Evolutionary conservation across 2,113 vertebrate genomes (phyloP).

Genomic region (Rhinolophus ferrumequinum): DNA sequence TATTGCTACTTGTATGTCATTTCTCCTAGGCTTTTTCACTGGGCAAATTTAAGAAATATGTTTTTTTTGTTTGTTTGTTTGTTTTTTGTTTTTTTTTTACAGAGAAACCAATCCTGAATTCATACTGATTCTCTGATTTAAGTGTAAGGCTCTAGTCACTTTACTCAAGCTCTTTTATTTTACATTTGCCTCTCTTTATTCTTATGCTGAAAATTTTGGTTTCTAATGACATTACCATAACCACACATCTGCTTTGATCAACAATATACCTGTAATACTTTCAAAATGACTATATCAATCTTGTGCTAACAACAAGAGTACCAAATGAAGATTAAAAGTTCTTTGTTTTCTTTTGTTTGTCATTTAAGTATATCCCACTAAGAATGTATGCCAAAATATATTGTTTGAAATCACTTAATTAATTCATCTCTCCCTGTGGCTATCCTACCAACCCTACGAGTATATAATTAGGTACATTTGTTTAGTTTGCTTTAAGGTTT

Average conservation of each 20-base stretch:
- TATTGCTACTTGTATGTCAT: not conserved
- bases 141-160: not conserved
- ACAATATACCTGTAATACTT: not conserved
- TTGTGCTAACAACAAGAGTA: not conserved
- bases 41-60: not conserved
- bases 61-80: not conserved
- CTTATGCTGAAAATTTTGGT: not conserved
- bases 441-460: not conserved
- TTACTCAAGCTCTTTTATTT: not conserved
- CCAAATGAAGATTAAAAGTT: not conserved
- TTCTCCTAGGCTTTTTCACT: not conserved
- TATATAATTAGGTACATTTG: not conserved
- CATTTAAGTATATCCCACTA: not conserved
- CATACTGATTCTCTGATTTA: not conserved
- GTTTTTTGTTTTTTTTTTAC: not conserved
- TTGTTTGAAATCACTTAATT: not conserved
- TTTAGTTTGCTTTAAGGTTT: not conserved
- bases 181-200: not conserved
- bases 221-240: not conserved
- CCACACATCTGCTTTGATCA: not conserved
- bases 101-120: not conserved
- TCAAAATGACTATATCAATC: not conserved
- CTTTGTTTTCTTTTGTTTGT: not conserved
- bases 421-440: not conserved
- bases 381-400: not conserved